Evolutionary conservation across 2,888 invertebrate genomes (phyloP), one percentile per base, ranked within the genome.

Genomic region (Ceraclea dissimilis): DNA sequence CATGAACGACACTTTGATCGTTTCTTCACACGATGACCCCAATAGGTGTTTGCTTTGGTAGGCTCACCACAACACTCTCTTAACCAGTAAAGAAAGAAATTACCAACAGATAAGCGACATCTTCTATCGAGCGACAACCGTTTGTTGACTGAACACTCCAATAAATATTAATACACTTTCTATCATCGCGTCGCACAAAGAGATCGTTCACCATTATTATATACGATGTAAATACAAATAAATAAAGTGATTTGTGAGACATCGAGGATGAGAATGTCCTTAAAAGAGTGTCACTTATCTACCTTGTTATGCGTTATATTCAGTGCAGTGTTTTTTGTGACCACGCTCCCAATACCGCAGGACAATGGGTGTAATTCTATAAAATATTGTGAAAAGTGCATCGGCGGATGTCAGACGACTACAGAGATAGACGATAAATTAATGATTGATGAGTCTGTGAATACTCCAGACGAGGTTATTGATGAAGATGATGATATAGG

Each of bases 401-500:
- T 52, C 53, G 57, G 39, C 48, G 58, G 46, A 43, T 50, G 39
- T 22, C 34, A 33, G 19, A 51, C 57, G 21, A 19, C 39, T 39
- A 16, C 39, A 26, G 58, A 54, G 47, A 34, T 19, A 17, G 49
- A 53, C 52, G 59, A 49, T 57, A 57, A 46, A 52, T 53, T 51
- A 46, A 51, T 61, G 61, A 61, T 61, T 57, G 59, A 61, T 61
- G 60, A 53, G 39, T 39, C 39, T 39, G 16, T 16, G 39, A 39
- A 39, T 13, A 13, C 13, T 2, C 39, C 39, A 8, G 53, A 53
- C 26, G 53, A 51, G 43, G 47, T 50, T 21, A 22, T 19, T 13
- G 56, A 59, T 11, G 60, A 58, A n/a, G 62, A 61, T 19, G 60
- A 61, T 17, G 60, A 60, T 54, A 48, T 56, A 47, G 60, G 60